Percentiles rank a stretch among this genome's conserved stretches.
These are phyloP conservation scores for Arenaria interpres DNA, from an alignment of 2,113 vertebrate species.

Conservation along the genomic window DNA sequence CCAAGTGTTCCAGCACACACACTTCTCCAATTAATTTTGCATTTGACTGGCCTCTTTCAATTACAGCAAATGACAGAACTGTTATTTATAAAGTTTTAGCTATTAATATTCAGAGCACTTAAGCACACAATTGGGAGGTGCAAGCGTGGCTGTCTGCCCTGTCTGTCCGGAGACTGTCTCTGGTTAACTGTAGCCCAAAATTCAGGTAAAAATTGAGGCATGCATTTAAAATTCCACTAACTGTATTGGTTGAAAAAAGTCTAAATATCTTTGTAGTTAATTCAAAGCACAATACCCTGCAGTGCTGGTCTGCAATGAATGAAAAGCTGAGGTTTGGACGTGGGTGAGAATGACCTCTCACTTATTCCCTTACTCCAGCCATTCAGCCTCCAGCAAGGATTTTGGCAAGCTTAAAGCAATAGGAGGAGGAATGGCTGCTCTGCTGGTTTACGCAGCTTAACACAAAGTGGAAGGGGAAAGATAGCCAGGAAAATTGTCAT, in stretches of 20 bases:
- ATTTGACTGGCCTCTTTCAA: background rate
- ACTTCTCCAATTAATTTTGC: conserved; percentile 31
- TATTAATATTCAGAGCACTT: background rate
- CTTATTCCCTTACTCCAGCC: background rate
- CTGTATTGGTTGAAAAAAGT: background rate
- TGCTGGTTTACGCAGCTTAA: background rate
- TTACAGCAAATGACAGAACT: background rate
- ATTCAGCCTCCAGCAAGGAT: background rate
- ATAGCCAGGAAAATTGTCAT: background rate
- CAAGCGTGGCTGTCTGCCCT: background rate
- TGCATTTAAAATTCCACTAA: background rate
- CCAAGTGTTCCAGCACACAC: background rate
- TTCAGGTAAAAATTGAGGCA: background rate
- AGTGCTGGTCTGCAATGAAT: background rate
- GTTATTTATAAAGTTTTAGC: background rate
- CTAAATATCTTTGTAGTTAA: background rate
- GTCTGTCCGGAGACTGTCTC: background rate
- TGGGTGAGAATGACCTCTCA: background rate
- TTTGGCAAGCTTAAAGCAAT: background rate
- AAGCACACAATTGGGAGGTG: background rate
- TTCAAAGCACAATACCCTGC: background rate
- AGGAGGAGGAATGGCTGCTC: background rate
- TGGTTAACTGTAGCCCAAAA: background rate
- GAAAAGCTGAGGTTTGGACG: background rate
- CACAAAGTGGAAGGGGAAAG: background rate